Conservation (phyloP, 2,113 vertebrate genomes). For the Oenanthe oenanthe region DNA sequence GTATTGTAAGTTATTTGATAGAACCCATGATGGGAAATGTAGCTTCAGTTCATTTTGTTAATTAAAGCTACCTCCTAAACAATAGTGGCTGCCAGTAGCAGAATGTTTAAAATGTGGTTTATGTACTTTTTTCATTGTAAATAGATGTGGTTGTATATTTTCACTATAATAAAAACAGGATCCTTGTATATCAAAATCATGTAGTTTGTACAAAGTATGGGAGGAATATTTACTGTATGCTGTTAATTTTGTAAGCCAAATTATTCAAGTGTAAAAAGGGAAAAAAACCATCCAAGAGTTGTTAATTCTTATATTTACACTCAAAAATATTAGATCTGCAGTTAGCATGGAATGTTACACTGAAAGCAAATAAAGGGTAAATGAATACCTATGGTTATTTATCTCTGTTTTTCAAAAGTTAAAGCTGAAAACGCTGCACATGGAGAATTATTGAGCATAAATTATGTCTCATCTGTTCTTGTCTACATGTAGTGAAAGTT, state of each 20-base stretch:
- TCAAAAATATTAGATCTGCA: conserved; percentile 67
- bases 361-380: conserved; percentile 53
- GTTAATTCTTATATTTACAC: conserved; percentile 73
- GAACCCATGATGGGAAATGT: conserved; percentile 87
- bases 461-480: not conserved
- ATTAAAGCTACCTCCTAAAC: conserved; percentile 97
- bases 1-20: conserved; percentile 92
- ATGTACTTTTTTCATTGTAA: conserved; percentile 85
- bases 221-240: conserved; percentile 89
- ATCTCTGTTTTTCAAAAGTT: conserved; percentile 17
- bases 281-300: conserved; percentile 10
- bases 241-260: conserved; percentile 91
- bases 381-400: conserved; percentile 6
- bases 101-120: conserved; percentile 83
- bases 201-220: conserved; percentile 86
- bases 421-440: not conserved
- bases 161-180: conserved; percentile 84
- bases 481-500: not conserved
- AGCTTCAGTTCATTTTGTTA: conserved; percentile 85
- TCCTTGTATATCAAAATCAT: conserved; percentile 83
- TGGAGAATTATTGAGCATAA: not conserved
- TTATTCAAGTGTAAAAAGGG: conserved; percentile 76
- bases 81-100: conserved; percentile 90
- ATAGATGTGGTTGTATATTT: conserved; percentile 87
- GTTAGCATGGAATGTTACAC: conserved; percentile 59